Evolutionary conservation across 1,140 invertebrate species (phyloP).

Genomic region (Oryctes rhinoceros): DNA sequence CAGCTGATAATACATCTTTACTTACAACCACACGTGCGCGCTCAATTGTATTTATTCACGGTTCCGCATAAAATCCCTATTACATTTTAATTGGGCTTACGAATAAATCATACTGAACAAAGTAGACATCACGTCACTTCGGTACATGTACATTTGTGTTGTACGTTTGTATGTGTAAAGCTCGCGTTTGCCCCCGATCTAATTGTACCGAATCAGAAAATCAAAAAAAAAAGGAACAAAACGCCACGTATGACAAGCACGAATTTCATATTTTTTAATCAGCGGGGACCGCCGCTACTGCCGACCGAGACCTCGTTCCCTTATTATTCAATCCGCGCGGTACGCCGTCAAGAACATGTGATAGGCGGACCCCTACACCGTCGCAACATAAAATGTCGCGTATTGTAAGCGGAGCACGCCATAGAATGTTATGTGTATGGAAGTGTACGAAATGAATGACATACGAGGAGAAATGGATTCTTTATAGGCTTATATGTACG

Average conservation of each 20-base stretch:
- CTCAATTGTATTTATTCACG: not conserved
- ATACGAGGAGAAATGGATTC: not conserved
- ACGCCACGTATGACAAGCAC: conserved; percentile 8
- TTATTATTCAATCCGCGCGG: conserved; percentile 17
- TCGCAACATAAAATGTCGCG: not conserved
- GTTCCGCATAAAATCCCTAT: not conserved
- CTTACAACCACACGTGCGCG: no score
- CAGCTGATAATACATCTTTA: no score
- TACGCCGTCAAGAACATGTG: not conserved
- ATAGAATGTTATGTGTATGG: not conserved
- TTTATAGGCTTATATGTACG: no score
- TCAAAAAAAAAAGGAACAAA: not conserved
- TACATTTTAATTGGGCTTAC: conserved; percentile 18
- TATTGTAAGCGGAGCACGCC: not conserved
- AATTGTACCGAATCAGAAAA: no score
- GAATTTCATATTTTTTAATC: conserved; percentile 23
- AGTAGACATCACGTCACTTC: not conserved
- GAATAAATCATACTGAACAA: conserved; percentile 17
- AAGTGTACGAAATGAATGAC: not conserved
- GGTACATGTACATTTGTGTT: not conserved
- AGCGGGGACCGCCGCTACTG: not conserved
- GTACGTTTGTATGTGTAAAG: not conserved
- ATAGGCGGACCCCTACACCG: conserved; percentile 8
- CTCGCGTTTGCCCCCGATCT: no score
- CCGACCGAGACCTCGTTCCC: conserved; percentile 4